Evolutionary conservation across 2,797 vertebrate species (phyloP).

Genomic region (Microctenopoma lineatum): DNA sequence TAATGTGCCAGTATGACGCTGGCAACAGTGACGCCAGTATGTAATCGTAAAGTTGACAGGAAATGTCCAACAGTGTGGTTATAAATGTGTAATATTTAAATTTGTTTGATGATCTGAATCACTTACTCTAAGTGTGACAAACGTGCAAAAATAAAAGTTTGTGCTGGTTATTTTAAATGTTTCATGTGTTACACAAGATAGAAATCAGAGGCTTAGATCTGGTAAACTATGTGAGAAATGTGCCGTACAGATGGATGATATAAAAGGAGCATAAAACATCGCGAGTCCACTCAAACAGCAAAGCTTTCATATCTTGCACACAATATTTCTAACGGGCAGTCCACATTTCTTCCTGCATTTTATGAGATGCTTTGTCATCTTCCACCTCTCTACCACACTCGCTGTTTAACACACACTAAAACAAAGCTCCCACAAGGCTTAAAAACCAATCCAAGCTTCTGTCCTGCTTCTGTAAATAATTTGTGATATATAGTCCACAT

Average conservation of each 20-base stretch:
- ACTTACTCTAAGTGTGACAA: too few species aligned
- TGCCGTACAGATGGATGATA: conserved; percentile 19
- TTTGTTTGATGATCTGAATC: too few species aligned
- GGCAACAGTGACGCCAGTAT: too few species aligned
- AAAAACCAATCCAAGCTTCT: conserved; percentile 54
- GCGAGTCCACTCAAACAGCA: conserved; percentile 29
- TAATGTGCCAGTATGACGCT: too few species aligned
- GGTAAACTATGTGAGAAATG: conserved; percentile 47
- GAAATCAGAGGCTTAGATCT: conserved; percentile 51
- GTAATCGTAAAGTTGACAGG: too few species aligned
- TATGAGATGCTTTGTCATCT: conserved; percentile 56
- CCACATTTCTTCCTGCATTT: conserved; percentile 52
- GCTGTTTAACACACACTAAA: conserved; percentile 59
- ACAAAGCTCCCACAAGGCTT: conserved; percentile 49
- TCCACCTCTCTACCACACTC: conserved; percentile 31
- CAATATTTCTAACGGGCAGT: conserved; percentile 59
- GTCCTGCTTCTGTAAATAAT: conserved; percentile 62
- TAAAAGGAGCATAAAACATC: conserved; percentile 23
- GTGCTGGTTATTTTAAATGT: too few species aligned
- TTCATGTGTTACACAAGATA: conserved; percentile 23
- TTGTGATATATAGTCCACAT: conserved; percentile 55
- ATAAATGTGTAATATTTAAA: too few species aligned
- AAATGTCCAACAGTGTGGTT: too few species aligned
- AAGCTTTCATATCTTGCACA: conserved; percentile 42
- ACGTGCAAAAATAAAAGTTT: too few species aligned